Percentiles rank a stretch among this genome's conserved stretches.
phyloP scores from a whole-genome alignment of 2,888 invertebrate genomes.

The Mamestra brassicae region DNA sequence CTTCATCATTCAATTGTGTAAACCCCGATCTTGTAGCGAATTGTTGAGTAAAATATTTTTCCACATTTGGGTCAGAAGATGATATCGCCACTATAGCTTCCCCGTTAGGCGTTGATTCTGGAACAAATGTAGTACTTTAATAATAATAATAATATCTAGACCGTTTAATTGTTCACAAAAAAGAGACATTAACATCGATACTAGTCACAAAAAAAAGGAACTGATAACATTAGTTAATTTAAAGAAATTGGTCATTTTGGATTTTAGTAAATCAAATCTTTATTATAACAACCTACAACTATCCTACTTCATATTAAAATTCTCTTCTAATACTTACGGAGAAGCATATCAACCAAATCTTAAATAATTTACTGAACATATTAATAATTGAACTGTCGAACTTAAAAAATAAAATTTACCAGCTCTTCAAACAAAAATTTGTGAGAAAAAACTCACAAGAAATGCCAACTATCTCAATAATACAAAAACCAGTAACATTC shows the following conservation, averaged over 20 bases:
- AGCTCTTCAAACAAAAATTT: neutral
- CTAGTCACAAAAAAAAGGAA: neutral
- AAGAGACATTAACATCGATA: neutral
- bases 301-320: neutral
- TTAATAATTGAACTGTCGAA: neutral
- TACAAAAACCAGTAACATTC: neutral
- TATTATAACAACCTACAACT: neutral
- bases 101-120: slow-evolving; percentile 79
- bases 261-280: too few relatives aligned
- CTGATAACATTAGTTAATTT: too few relatives aligned
- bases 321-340: neutral
- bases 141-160: too few relatives aligned
- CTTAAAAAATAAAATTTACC: neutral
- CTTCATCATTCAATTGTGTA: slow-evolving; percentile 54
- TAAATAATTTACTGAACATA: neutral
- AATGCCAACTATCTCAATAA: neutral
- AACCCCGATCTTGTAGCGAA: slow-evolving; percentile 62
- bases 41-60: slow-evolving; percentile 71
- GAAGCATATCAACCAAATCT: neutral
- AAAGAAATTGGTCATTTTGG: too few relatives aligned
- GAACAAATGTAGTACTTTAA: slow-evolving; percentile 45
- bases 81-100: slow-evolving; percentile 79
- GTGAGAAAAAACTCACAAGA: neutral
- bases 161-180: too few relatives aligned
- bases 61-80: slow-evolving; percentile 77